Evolutionary conservation across 2,797 vertebrate species (phyloP).

Genomic region (Pseudomugil tenellus): DNA sequence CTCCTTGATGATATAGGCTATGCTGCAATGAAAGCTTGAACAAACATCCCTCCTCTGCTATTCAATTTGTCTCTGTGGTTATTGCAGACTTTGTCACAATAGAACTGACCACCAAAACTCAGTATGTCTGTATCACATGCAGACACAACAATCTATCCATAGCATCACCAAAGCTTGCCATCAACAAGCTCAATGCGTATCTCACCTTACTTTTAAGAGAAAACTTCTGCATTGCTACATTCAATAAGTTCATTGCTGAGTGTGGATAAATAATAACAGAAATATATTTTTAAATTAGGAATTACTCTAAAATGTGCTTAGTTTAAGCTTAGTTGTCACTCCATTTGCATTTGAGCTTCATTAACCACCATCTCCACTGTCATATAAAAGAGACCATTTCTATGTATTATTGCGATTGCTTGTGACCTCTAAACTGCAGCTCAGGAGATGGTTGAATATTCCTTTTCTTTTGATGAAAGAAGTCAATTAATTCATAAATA

Average conservation of each 20-base stretch:
- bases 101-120: neutral
- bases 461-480: slow-evolving; percentile 76
- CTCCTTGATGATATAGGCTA: neutral
- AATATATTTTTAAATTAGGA: neutral
- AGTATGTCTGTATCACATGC: neutral
- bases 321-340: slow-evolving; percentile 16
- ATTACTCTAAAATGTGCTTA: neutral
- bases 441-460: slow-evolving; percentile 51
- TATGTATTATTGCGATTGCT: slow-evolving; percentile 79
- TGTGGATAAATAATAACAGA: neutral
- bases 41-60: slow-evolving; percentile 44
- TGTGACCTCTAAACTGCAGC: slow-evolving; percentile 76
- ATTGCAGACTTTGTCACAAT: slow-evolving; percentile 65
- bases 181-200: slow-evolving; percentile 27
- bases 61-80: slow-evolving; percentile 71
- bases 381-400: slow-evolving; percentile 61
- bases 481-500: slow-evolving; percentile 91
- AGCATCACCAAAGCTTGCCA: neutral
- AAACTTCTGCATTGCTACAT: neutral
- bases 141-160: neutral
- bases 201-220: slow-evolving; percentile 16
- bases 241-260: neutral
- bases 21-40: slow-evolving; percentile 41
- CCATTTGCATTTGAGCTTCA: slow-evolving; percentile 30
- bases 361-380: slow-evolving; percentile 33